Conservation (phyloP, 2,797 vertebrate species). For the Bryconaethiops microstoma region DNA sequence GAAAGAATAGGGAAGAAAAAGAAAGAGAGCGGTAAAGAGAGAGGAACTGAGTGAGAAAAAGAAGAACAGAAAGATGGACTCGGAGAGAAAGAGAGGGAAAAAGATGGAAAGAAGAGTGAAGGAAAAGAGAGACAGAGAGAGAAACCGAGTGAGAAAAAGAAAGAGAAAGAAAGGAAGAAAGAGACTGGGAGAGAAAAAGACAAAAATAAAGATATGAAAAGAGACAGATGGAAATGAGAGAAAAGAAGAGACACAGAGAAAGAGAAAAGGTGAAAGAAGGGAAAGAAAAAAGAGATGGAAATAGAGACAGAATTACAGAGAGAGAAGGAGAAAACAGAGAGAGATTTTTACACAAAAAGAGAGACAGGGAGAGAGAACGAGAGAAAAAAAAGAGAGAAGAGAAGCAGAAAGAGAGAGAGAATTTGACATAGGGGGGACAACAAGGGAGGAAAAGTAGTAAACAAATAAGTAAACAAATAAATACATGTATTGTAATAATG, state of each 20-base stretch:
- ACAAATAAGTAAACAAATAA: too few relatives aligned
- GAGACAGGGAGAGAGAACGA: neutral
- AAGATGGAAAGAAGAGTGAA: neutral
- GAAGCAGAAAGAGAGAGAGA: too few relatives aligned
- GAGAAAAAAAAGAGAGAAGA: neutral
- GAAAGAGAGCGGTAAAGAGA: neutral
- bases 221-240: fast-evolving
- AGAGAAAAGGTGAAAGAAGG: neutral
- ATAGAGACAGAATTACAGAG: neutral
- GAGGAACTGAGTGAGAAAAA: neutral
- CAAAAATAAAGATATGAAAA: too few relatives aligned
- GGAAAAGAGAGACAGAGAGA: neutral
- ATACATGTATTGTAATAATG: too few relatives aligned
- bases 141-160: too few relatives aligned
- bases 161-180: too few relatives aligned
- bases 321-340: neutral
- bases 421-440: too few relatives aligned
- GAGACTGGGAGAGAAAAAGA: too few relatives aligned
- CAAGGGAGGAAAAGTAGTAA: too few relatives aligned
- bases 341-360: too few relatives aligned
- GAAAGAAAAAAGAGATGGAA: too few relatives aligned
- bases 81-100: neutral
- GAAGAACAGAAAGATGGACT: neutral
- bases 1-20: constrained; percentile 10
- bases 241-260: neutral